Percentiles rank a stretch among this genome's conserved stretches.
phyloP scores from a whole-genome alignment of 2,888 invertebrate genomes.

The Calameuta pallipes region DNA sequence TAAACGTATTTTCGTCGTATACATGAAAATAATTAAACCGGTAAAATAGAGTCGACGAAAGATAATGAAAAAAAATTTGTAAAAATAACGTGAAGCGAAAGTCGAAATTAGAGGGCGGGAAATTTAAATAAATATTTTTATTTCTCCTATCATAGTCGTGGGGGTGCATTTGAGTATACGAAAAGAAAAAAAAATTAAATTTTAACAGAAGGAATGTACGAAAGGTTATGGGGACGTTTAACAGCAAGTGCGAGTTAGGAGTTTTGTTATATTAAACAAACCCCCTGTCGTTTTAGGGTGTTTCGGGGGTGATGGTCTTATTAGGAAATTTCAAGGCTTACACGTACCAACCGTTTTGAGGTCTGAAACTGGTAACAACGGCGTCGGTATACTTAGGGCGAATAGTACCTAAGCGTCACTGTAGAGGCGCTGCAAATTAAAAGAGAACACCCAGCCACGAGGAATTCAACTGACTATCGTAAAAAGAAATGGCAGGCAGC shows the following conservation, averaged over 20 bases:
- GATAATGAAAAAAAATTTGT: no score
- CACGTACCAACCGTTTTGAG: not conserved
- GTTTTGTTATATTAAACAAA: not conserved
- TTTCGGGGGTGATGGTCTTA: not conserved
- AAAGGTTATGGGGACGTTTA: not conserved
- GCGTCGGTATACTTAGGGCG: not conserved
- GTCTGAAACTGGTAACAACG: not conserved
- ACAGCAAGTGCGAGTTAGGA: not conserved
- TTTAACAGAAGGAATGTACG: not conserved
- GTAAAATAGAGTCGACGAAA: no score
- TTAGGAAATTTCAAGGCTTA: not conserved
- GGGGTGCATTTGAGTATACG: not conserved
- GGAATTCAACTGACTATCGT: not conserved
- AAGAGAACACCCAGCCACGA: not conserved
- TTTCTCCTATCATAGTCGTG: not conserved
- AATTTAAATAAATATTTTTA: slow-evolving; percentile 20
- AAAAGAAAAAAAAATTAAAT: slow-evolving; percentile 16
- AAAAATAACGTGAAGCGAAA: no score
- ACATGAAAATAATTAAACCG: no score
- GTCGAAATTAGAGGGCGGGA: not conserved
- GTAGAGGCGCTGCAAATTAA: not conserved
- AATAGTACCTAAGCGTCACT: not conserved
- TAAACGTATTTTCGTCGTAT: no score
- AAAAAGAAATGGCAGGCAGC: not conserved
- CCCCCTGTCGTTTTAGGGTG: not conserved